phyloP scores from a whole-genome alignment of 2,888 invertebrate species.

The Ashinkailepas kermadecensis region DNA sequence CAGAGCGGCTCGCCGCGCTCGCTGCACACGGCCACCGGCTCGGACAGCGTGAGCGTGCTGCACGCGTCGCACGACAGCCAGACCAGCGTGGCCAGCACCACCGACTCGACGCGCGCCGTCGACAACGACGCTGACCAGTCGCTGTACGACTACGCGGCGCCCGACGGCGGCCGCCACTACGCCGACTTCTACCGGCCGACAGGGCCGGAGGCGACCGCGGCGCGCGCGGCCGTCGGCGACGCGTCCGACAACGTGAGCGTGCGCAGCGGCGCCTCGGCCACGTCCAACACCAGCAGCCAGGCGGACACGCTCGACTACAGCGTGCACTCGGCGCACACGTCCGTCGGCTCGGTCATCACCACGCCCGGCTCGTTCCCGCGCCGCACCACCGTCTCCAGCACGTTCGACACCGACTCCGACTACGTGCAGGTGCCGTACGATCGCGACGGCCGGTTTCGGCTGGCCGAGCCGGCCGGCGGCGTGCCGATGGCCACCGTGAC shows the following conservation, averaged over 20 bases:
- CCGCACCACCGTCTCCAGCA: conserved; percentile 59
- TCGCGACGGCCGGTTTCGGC: not conserved
- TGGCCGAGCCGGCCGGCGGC: conserved; percentile 29
- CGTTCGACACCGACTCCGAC: conserved; percentile 80
- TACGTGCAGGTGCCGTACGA: conserved; percentile 63
- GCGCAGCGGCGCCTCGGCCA: not conserved
- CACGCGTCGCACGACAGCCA: conserved; percentile 5
- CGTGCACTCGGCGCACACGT: conserved; percentile 33
- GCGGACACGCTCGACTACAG: conserved; percentile 31
- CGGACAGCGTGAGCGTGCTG: not conserved
- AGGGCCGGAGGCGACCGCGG: not conserved
- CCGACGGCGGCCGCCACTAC: conserved; percentile 1
- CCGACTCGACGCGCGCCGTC: conserved; percentile 13
- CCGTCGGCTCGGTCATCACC: conserved; percentile 20
- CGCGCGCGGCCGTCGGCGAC: not conserved
- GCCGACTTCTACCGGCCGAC: conserved; percentile 24
- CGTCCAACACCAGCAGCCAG: not conserved
- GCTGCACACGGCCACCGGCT: conserved; percentile 53
- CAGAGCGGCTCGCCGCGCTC: not conserved
- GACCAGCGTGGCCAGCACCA: conserved; percentile 16
- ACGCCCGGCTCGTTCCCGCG: conserved; percentile 33
- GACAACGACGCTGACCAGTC: not conserved
- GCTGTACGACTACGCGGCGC: not conserved
- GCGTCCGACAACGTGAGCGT: not conserved
- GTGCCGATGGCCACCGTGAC: conserved; percentile 33